A percentile compares a stretch with the other conserved stretches of the same genome.
These are phyloP conservation scores for Meloidogyne chitwoodi DNA, from an alignment of 1,140 invertebrate species.

Conservation along the genomic window DNA sequence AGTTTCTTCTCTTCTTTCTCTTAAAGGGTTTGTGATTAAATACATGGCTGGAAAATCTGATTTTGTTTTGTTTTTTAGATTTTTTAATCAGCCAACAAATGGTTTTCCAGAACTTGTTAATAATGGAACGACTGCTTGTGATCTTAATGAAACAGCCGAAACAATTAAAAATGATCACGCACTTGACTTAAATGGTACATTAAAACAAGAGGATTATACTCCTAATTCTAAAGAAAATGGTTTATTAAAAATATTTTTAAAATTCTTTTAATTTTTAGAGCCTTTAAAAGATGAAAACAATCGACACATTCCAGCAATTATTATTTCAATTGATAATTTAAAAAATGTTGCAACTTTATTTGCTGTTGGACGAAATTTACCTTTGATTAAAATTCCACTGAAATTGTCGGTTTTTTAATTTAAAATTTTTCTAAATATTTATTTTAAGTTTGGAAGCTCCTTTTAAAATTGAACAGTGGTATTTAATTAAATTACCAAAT, in stretches of 20 bases:
- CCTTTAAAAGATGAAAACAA: background rate
- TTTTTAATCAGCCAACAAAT: background rate
- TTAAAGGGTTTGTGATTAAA: background rate
- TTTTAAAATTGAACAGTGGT: background rate
- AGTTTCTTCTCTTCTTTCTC: background rate
- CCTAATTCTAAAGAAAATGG: background rate
- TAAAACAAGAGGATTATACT: background rate
- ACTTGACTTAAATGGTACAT: background rate
- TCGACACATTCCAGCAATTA: background rate
- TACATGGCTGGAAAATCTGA: too few species aligned
- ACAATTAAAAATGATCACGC: background rate
- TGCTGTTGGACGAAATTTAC: background rate
- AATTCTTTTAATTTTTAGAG: background rate
- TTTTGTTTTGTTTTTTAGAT: background rate
- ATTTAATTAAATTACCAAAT: background rate
- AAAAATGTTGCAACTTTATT: background rate
- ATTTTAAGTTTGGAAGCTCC: background rate
- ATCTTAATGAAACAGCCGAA: background rate
- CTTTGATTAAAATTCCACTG: background rate
- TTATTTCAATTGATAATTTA: background rate
- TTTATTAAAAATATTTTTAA: background rate
- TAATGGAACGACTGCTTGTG: background rate
- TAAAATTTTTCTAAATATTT: background rate
- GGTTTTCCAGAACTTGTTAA: background rate
- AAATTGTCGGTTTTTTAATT: background rate